Evolutionary conservation across 2,888 invertebrate genomes (phyloP).

Genomic region (Helobdella robusta): DNA sequence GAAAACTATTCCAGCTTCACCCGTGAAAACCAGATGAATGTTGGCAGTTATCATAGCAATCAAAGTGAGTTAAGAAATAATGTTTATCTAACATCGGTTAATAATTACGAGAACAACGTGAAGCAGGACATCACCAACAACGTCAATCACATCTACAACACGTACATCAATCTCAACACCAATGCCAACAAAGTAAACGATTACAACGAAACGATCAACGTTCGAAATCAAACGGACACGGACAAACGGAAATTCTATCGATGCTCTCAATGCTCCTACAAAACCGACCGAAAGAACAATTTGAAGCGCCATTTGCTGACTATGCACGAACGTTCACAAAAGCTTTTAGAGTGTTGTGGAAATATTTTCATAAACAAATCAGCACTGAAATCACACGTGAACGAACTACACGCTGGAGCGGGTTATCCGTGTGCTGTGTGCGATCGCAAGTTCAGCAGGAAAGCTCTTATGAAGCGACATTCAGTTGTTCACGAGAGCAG

Average conservation of each 20-base stretch:
- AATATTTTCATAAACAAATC: conserved; percentile 26
- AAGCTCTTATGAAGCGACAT: conserved; percentile 28
- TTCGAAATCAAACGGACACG: too few relatives aligned
- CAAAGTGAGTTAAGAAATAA: too few relatives aligned
- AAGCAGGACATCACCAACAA: too few relatives aligned
- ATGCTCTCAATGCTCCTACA: conserved; percentile 26
- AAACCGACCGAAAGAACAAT: conserved; percentile 29
- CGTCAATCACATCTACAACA: too few relatives aligned
- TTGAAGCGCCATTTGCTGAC: conserved; percentile 27
- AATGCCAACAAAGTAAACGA: too few relatives aligned
- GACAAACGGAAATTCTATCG: conserved; percentile 20
- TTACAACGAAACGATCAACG: too few relatives aligned
- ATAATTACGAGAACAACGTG: too few relatives aligned
- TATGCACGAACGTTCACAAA: conserved; percentile 26
- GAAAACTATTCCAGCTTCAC: too few relatives aligned
- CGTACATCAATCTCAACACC: too few relatives aligned
- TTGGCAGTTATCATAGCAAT: too few relatives aligned
- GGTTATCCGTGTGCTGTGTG: conserved; percentile 25
- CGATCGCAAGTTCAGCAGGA: conserved; percentile 21
- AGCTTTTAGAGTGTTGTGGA: conserved; percentile 28
- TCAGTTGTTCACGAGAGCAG: conserved; percentile 22
- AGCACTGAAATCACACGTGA: conserved; percentile 26
- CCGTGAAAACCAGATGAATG: too few relatives aligned
- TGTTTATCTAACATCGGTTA: too few relatives aligned
- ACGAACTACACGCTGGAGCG: conserved; percentile 20